Base-by-base conservation (phyloP, 2,797 vertebrate genomes). In the Sparidentex hasta region DNA sequence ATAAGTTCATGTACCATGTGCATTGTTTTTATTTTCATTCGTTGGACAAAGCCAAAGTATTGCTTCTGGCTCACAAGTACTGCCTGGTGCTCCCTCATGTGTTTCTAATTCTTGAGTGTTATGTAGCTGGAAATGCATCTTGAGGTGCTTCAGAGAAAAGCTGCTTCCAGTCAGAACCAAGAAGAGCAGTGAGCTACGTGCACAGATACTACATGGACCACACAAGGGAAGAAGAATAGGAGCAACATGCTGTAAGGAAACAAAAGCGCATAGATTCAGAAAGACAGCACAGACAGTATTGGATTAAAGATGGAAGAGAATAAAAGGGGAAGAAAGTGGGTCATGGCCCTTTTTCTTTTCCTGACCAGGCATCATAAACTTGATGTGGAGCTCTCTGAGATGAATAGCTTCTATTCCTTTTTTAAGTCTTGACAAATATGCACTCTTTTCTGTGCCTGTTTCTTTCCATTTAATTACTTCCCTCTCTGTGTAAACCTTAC, bases 321-420 rank as follows among this genome's bases (percentile, higher is more conserved):
- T 50, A 59, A 63, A 3, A 27, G 43, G 17, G 11, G 21, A 57
- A 50, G 56, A 83, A 87, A 83, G 58, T 84, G 64, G 83, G 79
- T 87, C 87, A 81, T 33, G 44, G 57, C 57, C 62, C 9, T 50
- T 55, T 75, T 80, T 38, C 23, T 48, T 29, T 44, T 66, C 58
- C 50, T 84, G 77, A 58, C 74, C 62, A n/a, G 11, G 51, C 38
- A 20, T 64, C 65, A 27, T 72, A 51, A 80, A 67, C 59, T 70
- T 69, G 18, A 70, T 58, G 48, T 38, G 75, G 25, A 85, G 58
- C 51, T 77, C 50, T 71, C 23, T 16, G 25, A 56, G 63, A 82
- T 72, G 33, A 86, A 78, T 55, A 71, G 57, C 57, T 66, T 47
- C 12, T 25, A 21, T 65, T 76, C 27, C 12, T 66, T 73, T 73